phyloP scores from a whole-genome alignment of 2,888 invertebrate genomes.

The Cephus spinipes region DNA sequence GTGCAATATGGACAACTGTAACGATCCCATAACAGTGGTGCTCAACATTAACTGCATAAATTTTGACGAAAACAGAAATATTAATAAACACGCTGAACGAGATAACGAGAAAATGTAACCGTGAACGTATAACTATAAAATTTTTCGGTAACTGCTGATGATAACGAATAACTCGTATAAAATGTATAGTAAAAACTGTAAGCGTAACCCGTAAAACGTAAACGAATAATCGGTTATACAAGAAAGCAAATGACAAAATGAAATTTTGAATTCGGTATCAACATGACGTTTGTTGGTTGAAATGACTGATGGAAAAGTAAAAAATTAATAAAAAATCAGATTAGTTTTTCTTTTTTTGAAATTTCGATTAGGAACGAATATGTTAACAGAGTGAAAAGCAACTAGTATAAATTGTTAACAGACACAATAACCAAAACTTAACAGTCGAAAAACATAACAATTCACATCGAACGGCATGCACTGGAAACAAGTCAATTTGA shows the following conservation, averaged over 20 bases:
- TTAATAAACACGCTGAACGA: slow-evolving; percentile 25
- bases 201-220: neutral
- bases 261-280: neutral
- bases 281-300: neutral
- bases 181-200: slow-evolving; percentile 3
- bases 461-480: neutral
- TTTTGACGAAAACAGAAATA: slow-evolving; percentile 33
- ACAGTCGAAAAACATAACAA: slow-evolving; percentile 14
- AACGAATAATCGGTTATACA: neutral
- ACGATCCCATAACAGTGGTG: slow-evolving; percentile 42
- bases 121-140: neutral
- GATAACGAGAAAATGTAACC: slow-evolving; percentile 11
- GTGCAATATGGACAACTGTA: slow-evolving; percentile 22
- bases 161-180: slow-evolving; percentile 8
- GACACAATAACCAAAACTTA: slow-evolving; percentile 20
- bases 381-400: neutral
- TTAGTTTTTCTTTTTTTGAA: neutral
- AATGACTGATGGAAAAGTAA: neutral
- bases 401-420: slow-evolving; percentile 23
- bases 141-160: slow-evolving; percentile 9
- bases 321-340: neutral
- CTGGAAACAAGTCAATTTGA: neutral
- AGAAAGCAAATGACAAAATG: neutral
- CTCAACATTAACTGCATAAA: slow-evolving; percentile 43
- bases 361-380: neutral